Evolutionary conservation across 2,797 vertebrate species (phyloP).

Genomic region (Argya squamiceps): DNA sequence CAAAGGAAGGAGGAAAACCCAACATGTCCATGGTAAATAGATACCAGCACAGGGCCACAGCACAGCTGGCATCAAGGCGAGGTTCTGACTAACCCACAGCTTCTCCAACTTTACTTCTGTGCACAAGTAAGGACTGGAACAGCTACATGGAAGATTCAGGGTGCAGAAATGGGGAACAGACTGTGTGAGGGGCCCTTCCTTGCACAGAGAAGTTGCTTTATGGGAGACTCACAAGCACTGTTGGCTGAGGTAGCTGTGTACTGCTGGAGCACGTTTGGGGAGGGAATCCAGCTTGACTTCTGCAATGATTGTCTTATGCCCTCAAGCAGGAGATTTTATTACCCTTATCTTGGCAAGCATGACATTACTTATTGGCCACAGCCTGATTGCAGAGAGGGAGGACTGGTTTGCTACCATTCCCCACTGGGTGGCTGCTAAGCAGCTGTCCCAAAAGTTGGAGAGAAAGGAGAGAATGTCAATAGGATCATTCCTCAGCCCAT

Average conservation of each 20-base stretch:
- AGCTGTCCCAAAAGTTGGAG: not conserved
- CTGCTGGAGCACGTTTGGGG: not conserved
- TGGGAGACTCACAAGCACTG: not conserved
- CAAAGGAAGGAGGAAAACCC: not conserved
- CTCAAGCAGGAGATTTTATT: slow-evolving; percentile 16
- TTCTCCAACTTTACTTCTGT: not conserved
- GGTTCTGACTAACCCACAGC: not conserved
- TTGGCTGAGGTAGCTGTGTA: not conserved
- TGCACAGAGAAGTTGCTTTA: not conserved
- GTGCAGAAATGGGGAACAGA: not conserved
- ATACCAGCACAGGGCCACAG: not conserved
- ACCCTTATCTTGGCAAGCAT: not conserved
- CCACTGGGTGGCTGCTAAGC: not conserved
- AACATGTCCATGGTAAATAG: not conserved
- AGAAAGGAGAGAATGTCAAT: not conserved
- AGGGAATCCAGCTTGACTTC: slow-evolving; percentile 24
- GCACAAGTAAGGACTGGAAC: not conserved
- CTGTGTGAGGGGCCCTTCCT: not conserved
- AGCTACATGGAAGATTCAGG: not conserved
- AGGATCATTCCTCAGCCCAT: not conserved
- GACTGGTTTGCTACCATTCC: not conserved
- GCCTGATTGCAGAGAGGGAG: not conserved
- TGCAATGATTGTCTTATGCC: not conserved
- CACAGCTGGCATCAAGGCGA: not conserved
- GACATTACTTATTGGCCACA: not conserved